Evolutionary conservation across 2,888 invertebrate species (phyloP), one percentile per base, ranked within the genome.

Genomic region (Scaeva pyrastri): DNA sequence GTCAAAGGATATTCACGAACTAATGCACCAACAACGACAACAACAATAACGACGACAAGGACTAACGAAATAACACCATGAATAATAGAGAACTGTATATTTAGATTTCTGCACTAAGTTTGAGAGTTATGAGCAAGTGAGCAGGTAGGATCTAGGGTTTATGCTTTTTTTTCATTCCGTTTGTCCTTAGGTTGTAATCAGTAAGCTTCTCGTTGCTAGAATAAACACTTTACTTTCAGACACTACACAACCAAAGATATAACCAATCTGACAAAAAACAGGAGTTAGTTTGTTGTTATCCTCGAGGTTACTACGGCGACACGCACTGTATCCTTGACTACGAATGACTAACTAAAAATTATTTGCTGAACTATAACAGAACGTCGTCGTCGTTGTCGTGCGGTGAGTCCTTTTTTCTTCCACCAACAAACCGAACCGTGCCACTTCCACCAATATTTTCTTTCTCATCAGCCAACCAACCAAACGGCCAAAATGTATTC

Each of bases 341-440:
- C 92, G 91, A 90, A 89, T 90, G 91, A 92, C 92, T 92, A 92
- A 92, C 92, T 91, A 90, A 91, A 91, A 91, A 91, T 91, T 91
- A 92, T 91, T 92, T 92, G 91, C 90, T 89, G 90, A 88, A 88
- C 88, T 88, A 87, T 75, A 88, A 75, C 77, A 88, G 88, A 88
- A 88, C 88, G 88, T 88, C 72, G 76, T 21, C 23, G 55, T 8
- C 88, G 88, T 88, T 68, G 76, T 21, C 23, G 55, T 8, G 26
- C 26, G 72, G 76, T 76, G 81, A 82, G 86, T 86, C 86, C 86
- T 86, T 70, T 48, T 79, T 75, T 36, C 66, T 66, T 66, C 66
- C 19, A 31, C 64, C 19, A 66, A 45, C 45, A 66, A 62, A 43
- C 45, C 48, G 48, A 55, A 55, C 88, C 85, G 81, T 74, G 7